Conservation (phyloP, 2,888 invertebrate species). For the Parnassius apollo region DNA sequence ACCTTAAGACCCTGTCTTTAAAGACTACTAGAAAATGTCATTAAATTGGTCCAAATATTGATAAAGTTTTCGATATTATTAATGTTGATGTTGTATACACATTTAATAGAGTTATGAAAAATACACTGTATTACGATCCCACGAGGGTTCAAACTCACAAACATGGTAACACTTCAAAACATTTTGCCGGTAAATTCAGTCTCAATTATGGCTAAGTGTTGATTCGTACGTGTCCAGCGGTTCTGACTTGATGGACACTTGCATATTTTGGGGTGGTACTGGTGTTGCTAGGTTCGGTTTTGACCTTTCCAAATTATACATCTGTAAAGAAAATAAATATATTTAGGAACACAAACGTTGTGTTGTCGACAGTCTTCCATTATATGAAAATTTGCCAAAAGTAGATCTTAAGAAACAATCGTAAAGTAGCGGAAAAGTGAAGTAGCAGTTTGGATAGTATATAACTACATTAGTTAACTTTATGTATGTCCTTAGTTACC, state of each 20-base stretch:
- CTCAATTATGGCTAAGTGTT: conserved; percentile 6
- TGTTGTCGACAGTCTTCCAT: too few species aligned
- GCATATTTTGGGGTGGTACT: conserved; percentile 38
- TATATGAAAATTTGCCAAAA: too few species aligned
- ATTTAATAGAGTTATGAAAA: neutral
- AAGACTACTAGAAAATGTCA: neutral
- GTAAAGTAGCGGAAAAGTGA: too few species aligned
- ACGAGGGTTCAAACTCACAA: conserved; percentile 12
- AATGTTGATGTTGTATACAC: conserved; percentile 2
- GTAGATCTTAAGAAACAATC: too few species aligned
- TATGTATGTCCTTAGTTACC: too few species aligned
- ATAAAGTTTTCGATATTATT: conserved; percentile 14
- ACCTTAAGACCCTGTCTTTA: conserved; percentile 16
- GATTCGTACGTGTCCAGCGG: conserved; percentile 42
- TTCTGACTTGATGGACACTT: conserved; percentile 55
- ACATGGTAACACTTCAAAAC: conserved; percentile 24
- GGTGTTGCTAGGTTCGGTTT: conserved; percentile 43
- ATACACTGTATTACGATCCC: conserved; percentile 9
- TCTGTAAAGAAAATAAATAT: conserved; percentile 43
- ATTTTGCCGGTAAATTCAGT: neutral
- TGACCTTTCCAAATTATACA: conserved; percentile 68
- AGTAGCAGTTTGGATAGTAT: too few species aligned
- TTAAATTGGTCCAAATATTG: conserved; percentile 15
- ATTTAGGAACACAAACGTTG: too few species aligned
- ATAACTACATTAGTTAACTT: too few species aligned